These are phyloP conservation scores for Nasua narica DNA, from an alignment of 2,797 vertebrate species.

Conservation along the genomic window DNA sequence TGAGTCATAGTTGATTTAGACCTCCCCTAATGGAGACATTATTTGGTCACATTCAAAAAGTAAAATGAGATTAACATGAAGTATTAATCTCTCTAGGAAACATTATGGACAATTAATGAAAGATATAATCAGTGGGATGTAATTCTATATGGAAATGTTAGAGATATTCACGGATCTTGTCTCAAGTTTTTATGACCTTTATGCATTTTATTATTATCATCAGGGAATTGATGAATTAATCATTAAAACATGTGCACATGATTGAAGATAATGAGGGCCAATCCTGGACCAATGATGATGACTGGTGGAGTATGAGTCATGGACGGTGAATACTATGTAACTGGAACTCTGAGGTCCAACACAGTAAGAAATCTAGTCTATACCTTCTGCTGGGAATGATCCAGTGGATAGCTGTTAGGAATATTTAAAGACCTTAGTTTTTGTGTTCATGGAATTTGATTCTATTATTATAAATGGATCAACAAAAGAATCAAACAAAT, in stretches of 20 bases:
- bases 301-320: neutral
- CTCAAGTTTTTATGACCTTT: neutral
- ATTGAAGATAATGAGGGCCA: neutral
- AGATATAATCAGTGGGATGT: neutral
- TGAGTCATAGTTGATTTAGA: conserved; percentile 15
- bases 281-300: neutral
- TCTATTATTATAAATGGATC: neutral
- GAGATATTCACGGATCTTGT: neutral
- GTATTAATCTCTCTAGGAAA: neutral
- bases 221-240: neutral
- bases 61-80: neutral
- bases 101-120: neutral
- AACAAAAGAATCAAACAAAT: neutral
- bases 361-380: neutral
- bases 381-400: neutral
- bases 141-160: neutral
- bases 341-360: conserved; percentile 35
- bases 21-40: neutral
- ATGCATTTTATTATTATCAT: neutral
- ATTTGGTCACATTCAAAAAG: neutral
- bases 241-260: neutral
- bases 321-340: neutral
- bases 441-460: neutral
- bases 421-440: neutral
- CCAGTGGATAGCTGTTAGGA: neutral